Evolutionary conservation across 2,888 invertebrate species (phyloP).

Genomic region (Actias luna): DNA sequence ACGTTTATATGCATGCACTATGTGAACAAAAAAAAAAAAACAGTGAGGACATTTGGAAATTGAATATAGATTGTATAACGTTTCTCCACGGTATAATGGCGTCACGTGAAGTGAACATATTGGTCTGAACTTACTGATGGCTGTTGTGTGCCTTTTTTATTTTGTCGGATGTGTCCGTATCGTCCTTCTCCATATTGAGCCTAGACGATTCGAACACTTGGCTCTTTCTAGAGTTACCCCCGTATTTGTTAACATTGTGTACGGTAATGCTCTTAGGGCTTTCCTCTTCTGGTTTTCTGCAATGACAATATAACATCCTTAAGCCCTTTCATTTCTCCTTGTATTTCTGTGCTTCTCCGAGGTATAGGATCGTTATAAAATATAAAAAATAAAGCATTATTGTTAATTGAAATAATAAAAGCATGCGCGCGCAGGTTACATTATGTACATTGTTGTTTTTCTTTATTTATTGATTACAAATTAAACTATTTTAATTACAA

Average conservation of each 20-base stretch:
- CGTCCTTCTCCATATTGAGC: constrained; percentile 88
- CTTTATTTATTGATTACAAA: background rate
- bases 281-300: constrained; percentile 78
- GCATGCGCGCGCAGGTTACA: constrained; percentile 24
- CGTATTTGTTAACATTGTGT: constrained; percentile 72
- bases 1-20: constrained; percentile 16
- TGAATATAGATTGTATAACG: constrained; percentile 39
- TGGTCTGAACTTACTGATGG: constrained; percentile 67
- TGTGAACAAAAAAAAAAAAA: background rate
- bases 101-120: constrained; percentile 24
- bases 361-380: background rate
- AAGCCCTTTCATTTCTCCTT: constrained; percentile 34
- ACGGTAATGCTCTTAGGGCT: constrained; percentile 70
- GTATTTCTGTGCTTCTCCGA: constrained; percentile 6
- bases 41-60: constrained; percentile 21
- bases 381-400: constrained; percentile 14
- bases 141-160: constrained; percentile 68
- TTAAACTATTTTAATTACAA: background rate
- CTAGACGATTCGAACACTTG: constrained; percentile 87
- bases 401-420: constrained; percentile 22
- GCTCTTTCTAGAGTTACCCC: constrained; percentile 79
- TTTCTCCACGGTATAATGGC: background rate
- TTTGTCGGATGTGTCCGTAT: constrained; percentile 87
- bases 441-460: background rate
- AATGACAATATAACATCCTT: constrained; percentile 56